These are phyloP conservation scores for Nesoenas mayeri DNA, from an alignment of 2,113 vertebrate genomes.

Conservation along the genomic window DNA sequence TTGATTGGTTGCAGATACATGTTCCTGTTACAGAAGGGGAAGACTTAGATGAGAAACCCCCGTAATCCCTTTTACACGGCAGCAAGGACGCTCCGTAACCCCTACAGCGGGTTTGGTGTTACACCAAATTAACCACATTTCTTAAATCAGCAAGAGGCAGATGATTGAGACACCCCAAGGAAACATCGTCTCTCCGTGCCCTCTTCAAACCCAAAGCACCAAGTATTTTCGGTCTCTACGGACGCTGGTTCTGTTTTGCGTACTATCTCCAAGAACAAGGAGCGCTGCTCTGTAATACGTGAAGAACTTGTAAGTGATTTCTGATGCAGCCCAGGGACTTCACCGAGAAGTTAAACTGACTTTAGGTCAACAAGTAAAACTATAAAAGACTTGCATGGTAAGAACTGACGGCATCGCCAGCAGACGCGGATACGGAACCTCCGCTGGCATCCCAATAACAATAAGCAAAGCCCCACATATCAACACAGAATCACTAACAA, in stretches of 20 bases:
- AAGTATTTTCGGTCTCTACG: rapidly evolving
- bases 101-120: neutral
- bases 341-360: neutral
- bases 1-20: rapidly evolving
- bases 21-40: neutral
- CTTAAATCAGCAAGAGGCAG: neutral
- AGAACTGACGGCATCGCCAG: neutral
- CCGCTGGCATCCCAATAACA: rapidly evolving
- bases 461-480: neutral
- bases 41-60: neutral
- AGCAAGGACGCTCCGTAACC: neutral
- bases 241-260: neutral
- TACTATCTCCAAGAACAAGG: neutral
- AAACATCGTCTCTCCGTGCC: neutral
- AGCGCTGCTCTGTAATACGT: neutral
- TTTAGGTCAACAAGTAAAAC: neutral
- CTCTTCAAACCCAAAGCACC: neutral
- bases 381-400: neutral
- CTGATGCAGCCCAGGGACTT: neutral
- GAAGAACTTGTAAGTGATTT: neutral
- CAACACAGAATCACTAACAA: neutral
- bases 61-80: neutral
- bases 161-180: neutral
- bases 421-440: neutral
- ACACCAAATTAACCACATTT: neutral